Conservation (phyloP, 2,797 vertebrate genomes). For the Micropoecilia bifurca region DNA sequence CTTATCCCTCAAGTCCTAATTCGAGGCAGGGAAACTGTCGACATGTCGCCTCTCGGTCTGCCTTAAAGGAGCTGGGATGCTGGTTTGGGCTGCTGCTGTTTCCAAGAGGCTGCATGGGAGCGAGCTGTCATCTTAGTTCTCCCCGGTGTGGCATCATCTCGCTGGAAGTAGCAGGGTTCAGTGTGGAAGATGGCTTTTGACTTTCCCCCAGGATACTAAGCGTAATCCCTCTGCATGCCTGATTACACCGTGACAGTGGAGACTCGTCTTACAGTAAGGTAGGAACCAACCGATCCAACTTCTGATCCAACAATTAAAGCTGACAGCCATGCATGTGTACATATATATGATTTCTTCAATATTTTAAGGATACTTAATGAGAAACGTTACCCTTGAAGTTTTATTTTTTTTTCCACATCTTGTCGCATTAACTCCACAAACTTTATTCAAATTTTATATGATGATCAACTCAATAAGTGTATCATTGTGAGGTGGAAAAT, state of each 20-base stretch:
- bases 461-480: not conserved
- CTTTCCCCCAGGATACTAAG: slow-evolving; percentile 35
- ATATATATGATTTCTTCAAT: slow-evolving; percentile 6
- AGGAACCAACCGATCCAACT: slow-evolving; percentile 35
- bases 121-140: slow-evolving; percentile 27
- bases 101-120: slow-evolving; percentile 23
- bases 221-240: slow-evolving; percentile 32
- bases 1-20: not conserved
- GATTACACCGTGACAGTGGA: slow-evolving; percentile 53
- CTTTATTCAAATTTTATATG: not conserved
- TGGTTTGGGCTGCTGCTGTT: slow-evolving; percentile 17
- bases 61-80: slow-evolving; percentile 25
- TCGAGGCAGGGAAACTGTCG: not conserved
- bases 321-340: slow-evolving; percentile 7
- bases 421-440: not conserved
- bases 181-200: slow-evolving; percentile 59
- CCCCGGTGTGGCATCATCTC: slow-evolving; percentile 48
- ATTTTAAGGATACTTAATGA: slow-evolving; percentile 12
- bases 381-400: not conserved
- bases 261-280: slow-evolving; percentile 56
- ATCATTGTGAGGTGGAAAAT: not conserved
- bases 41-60: not conserved
- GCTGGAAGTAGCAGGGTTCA: slow-evolving; percentile 60
- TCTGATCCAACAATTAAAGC: not conserved
- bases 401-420: not conserved